Evolutionary conservation across 2,797 vertebrate species (phyloP).

Genomic region (Trachurus trachurus): DNA sequence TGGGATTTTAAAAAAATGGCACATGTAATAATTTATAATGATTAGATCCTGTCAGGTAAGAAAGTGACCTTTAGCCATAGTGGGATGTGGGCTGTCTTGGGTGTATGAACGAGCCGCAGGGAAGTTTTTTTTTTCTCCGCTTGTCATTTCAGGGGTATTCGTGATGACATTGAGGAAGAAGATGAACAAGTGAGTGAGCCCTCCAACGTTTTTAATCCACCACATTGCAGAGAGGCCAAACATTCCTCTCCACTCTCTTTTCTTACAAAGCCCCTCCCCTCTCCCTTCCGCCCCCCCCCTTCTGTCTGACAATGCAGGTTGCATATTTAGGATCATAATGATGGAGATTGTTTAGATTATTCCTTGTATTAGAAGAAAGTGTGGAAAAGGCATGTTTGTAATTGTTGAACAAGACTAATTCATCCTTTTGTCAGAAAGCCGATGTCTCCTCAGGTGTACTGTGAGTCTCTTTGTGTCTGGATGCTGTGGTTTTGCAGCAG

Average conservation of each 20-base stretch:
- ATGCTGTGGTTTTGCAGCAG: constrained; percentile 20
- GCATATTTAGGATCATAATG: constrained; percentile 50
- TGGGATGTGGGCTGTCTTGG: constrained; percentile 86
- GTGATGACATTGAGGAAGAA: constrained; percentile 99
- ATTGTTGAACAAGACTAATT: constrained; percentile 3
- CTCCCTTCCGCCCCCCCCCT: background rate
- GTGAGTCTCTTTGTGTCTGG: constrained; percentile 22
- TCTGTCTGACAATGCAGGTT: constrained; percentile 58
- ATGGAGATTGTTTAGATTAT: constrained; percentile 26
- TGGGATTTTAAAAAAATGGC: background rate
- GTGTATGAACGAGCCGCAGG: constrained; percentile 99
- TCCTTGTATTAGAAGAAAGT: constrained; percentile 9
- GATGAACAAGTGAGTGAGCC: constrained; percentile 99
- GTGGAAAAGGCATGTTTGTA: constrained; percentile 38
- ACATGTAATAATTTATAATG: background rate
- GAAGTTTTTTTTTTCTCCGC: constrained; percentile 99
- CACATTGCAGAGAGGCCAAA: constrained; percentile 70
- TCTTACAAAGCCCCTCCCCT: constrained; percentile 26
- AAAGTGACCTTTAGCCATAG: constrained; percentile 44
- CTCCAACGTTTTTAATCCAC: constrained; percentile 84
- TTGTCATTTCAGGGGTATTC: constrained; percentile 99
- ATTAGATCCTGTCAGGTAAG: constrained; percentile 51
- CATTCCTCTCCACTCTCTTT: constrained; percentile 48
- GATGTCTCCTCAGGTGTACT: constrained; percentile 28
- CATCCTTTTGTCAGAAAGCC: constrained; percentile 10